Base-by-base conservation (phyloP, 1,140 invertebrate genomes). In the Battus philenor region DNA sequence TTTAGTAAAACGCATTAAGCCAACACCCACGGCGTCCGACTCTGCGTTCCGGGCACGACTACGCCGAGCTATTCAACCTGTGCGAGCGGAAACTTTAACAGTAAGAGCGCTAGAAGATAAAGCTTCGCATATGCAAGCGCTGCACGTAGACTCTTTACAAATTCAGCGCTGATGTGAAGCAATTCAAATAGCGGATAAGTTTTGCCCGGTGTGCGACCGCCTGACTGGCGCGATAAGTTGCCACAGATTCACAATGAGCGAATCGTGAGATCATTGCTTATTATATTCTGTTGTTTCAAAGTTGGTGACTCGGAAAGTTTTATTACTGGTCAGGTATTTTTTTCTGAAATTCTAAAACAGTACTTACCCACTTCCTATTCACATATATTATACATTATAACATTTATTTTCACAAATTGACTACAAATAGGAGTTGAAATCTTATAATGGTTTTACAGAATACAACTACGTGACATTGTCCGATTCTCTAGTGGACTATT, bases 141-240 rank as follows among this genome's bases (percentile, higher is more conserved):
- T 54, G 60, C 76, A 79, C 76, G 79, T 79, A 69, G 53, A 76
- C 75, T 75, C 75, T 79, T 80, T 76, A 80, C 76, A 80, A 78
- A 83, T 79, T 81, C 75, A 64, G 48, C 54, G 53, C 59, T 71
- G 69, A 74, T 69, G 63, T 67, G 68, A 59, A 65, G 56, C 69
- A 61, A 74, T 77, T 74, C 70, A 79, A 61, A 58, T 50, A 54
- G 65, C 64, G 70, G 66, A 66, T 70, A 80, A 83, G 79, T 83
- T 80, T 71, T 54, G 59, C 56, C 48, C 59, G 36, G 55, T 66
- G 58, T 65, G 59, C 62, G 57, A 58, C 56, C 59, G 56, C 38
- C 60, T 59, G 70, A 69, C 68, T 68, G 59, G 52, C 54, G 58
- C 66, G 73, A 78, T 82, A 82, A 82, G 60, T 74, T 62, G 52